Evolutionary conservation across 2,797 vertebrate species (phyloP), one percentile per base, ranked within the genome.

Genomic region (Mergus octosetaceus): DNA sequence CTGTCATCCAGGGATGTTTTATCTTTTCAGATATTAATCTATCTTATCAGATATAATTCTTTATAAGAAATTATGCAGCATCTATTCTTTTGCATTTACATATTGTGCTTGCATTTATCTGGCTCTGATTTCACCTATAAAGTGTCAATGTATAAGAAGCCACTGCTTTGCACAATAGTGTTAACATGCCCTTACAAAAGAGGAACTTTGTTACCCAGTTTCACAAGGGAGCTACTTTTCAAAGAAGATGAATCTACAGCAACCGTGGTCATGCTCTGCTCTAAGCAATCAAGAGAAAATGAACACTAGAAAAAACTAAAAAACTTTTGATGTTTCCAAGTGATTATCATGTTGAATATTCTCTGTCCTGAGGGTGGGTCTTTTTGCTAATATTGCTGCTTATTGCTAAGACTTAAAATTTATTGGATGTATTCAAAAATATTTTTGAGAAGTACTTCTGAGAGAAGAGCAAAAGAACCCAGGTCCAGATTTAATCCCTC

Each of bases 1-100:
- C 18, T 38, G 19, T 3, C 30, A n/a, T 6, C 34, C 27, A n/a
- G 22, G 7, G 72, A 41, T 1, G 0, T 24, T 65, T 32, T 4
- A 79, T 3, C 20, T 51, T 51, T 49, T 24, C 22, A 49, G 47
- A 49, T 49, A 49, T 49, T 49, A 24, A 24, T 49, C 47, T 49
- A 49, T 49, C 47, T 49, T 49, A 49, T 49, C 47, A 49, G 22
- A 49, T 24, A 49, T 49, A 13, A 49, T 24, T 49, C 22, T 49
- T 49, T 49, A 49, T 49, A 49, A 24, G 47, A 61, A 74, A 66
- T 30, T 10, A 49, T 3, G 2, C 39, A 21, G 28, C 30, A 15
- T 39, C 57, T 70, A 1, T 62, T 34, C 39, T 18, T 34, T 18
- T 20, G n/a, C 54, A 39, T 58, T n/a, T 45, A 34, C 45, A 18